Base-by-base conservation (phyloP, 1,140 invertebrate genomes). In the Drosophila fuyamai region DNA sequence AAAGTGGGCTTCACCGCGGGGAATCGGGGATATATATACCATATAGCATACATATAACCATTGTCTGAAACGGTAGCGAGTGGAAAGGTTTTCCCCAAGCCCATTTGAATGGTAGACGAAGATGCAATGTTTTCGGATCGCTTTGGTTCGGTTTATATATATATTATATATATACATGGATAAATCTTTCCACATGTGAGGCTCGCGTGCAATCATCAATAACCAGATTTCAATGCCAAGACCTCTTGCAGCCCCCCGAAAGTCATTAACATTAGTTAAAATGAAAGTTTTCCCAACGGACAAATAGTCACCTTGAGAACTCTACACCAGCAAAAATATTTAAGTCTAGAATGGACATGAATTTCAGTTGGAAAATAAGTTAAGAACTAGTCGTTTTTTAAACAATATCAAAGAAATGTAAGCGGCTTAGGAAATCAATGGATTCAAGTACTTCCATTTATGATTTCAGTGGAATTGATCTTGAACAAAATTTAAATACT, bases 1-100 rank as follows among this genome's bases (percentile, higher is more conserved):
- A 85, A 85, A 85, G 82, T 85, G 81, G 56, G 56, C 40, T 70
- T 43, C 56, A 40, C 16, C 35, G 73, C 70, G 55, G 59, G 51
- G 40, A 54, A 55, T 47, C 41, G 40, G 56, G 47, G 18, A 29
- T 59, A 61, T 27, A 32, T 32, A 27, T 27, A n/a, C 14, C 32
- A 41, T 57, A 32, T 62, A 59, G 27, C 16, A 13, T 51, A 29
- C 59, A 51, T 23, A 50, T 38, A 66, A 14, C 67, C 18, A 72
- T 72, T 71, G 65, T 71, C 68, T 71, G 68, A 67, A 76, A 67
- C 60, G 41, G 47, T 58, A 76, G 72, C 73, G 53, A 65, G 44
- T 74, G 50, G 72, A 76, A 76, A 67, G 68, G 68, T 58, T 72
- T 72, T 72, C 67, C 65, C 68, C 51, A 46, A 41, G 46, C 44